phyloP scores from a whole-genome alignment of 1,140 invertebrate genomes.

The Diachasmimorpha longicaudata region DNA sequence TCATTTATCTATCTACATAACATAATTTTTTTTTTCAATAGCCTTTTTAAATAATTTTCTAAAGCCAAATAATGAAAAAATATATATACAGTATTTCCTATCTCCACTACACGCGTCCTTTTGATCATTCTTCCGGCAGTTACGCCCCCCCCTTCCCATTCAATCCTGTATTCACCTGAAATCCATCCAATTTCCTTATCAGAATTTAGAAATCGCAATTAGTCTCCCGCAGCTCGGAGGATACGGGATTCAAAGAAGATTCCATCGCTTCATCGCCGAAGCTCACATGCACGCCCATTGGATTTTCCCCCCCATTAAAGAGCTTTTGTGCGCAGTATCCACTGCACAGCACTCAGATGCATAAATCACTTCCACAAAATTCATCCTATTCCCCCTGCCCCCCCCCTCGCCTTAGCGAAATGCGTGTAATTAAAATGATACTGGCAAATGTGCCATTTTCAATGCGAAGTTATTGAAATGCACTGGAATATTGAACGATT shows the following conservation, averaged over 20 bases:
- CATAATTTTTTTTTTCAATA: too few relatives aligned
- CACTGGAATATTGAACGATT: neutral
- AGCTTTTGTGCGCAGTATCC: neutral
- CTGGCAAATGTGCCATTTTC: neutral
- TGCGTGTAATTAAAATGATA: constrained; percentile 1
- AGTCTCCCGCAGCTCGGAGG: neutral
- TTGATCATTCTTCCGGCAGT: too few relatives aligned
- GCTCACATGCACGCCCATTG: neutral
- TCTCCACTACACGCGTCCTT: too few relatives aligned
- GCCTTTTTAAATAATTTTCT: too few relatives aligned
- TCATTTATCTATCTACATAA: too few relatives aligned
- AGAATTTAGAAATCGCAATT: neutral
- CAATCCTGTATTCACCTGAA: too few relatives aligned
- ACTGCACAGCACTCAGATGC: neutral
- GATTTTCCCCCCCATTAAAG: neutral
- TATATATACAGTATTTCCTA: too few relatives aligned
- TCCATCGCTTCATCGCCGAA: neutral
- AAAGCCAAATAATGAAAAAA: too few relatives aligned
- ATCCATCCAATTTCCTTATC: neutral
- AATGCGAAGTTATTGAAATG: neutral
- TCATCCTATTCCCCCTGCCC: neutral
- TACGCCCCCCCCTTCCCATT: too few relatives aligned
- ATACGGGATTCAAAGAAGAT: neutral
- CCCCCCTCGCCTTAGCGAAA: neutral
- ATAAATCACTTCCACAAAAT: neutral